Base-by-base conservation (phyloP, 23 tunicate genomes). In the Ascidia mentula region DNA sequence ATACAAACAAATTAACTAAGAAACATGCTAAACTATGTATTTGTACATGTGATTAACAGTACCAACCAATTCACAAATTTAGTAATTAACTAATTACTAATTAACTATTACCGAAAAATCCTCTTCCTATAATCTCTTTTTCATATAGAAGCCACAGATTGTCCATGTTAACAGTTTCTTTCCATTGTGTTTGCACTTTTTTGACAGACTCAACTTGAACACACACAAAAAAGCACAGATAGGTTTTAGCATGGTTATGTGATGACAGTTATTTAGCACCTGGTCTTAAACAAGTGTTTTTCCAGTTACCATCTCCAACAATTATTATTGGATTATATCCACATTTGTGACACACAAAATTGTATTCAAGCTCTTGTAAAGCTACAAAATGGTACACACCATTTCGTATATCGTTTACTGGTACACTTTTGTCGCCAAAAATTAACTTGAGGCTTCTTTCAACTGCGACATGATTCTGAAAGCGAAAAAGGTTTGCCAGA, bases 261-360 rank as follows among this genome's bases (percentile, higher is more conserved):
- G n/a, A n/a, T n/a, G n/a, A n/a, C n/a, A n/a, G n/a, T n/a, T n/a
- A n/a, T n/a, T n/a, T n/a, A n/a, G n/a, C 32, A 71, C 75, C 75
- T 28, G 75, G 75, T 71, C 38, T 33, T 4, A 37, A 32, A 35
- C 79, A 75, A 75, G 79, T 40, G 30, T 75, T 75, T 40, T 40
- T 75, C 79, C 79, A 75, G 39, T 75, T 75, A 2, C 79, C 79
- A 75, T 36, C 79, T 20, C 40, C 79, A 28, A 75, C 37, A 37
- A 75, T 24, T 18, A 38, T 35, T 36, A 24, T 30, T 17, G 79
- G 79, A 38, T 75, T 22, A 18, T 3, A 28, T 33, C 79, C 79
- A 35, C 79, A 75, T 32, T 35, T 38, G 22, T 28, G 36, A 53
- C 79, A 75, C 22, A 18, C 18, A 32, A 75, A 75, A 30, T 53